Conservation (phyloP, 2,113 vertebrate species). For the Natator depressus region DNA sequence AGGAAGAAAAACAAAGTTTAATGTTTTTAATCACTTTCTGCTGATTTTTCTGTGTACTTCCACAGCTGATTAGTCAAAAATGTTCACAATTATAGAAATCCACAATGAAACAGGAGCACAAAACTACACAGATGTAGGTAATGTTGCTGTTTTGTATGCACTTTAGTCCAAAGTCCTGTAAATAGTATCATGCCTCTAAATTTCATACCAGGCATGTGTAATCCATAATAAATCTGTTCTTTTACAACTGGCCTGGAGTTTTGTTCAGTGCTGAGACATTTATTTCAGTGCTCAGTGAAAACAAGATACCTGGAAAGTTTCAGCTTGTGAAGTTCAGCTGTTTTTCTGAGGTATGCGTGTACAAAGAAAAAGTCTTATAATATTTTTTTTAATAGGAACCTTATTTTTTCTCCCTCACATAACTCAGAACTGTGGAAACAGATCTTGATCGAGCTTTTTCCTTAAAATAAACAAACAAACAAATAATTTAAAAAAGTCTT, state of each 20-base stretch:
- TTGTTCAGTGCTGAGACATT: too few relatives aligned
- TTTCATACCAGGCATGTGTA: background rate
- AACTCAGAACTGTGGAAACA: background rate
- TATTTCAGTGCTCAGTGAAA: background rate
- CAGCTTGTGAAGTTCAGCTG: background rate
- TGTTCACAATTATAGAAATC: background rate
- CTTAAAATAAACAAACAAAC: background rate
- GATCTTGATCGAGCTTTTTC: background rate
- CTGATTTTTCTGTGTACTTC: background rate
- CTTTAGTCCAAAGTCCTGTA: background rate
- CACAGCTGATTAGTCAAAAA: background rate
- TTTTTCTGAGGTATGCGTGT: background rate
- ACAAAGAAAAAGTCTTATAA: background rate
- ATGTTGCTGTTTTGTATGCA: background rate
- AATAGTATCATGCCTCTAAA: background rate
- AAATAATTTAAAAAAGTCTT: background rate
- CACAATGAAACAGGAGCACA: background rate
- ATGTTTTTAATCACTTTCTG: background rate
- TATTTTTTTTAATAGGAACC: background rate
- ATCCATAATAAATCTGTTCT: background rate
- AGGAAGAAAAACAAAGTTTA: background rate
- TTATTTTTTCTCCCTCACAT: background rate
- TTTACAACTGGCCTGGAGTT: background rate
- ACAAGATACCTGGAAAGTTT: background rate
- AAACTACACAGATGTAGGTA: rapidly evolving